Base-by-base conservation (phyloP, 2,113 vertebrate genomes). In the Campylomormyrus numenius region DNA sequence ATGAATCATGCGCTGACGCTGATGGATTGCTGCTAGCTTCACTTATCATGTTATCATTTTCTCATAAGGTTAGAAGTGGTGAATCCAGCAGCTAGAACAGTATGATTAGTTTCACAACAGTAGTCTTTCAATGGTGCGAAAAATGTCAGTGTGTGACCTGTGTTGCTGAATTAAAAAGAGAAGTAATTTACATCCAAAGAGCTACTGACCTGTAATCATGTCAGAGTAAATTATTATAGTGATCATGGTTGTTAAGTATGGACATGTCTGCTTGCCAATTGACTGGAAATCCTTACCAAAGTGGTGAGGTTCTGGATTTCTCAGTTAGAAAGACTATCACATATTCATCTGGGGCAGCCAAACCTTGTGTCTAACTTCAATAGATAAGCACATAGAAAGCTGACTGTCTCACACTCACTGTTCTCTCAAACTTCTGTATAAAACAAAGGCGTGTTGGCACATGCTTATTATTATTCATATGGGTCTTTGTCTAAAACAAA, bases 391-490 rank as follows among this genome's bases (percentile, higher is more conserved):
- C 13, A 24, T 17, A 45, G 77, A 70, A 89, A 90, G 88, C 90
- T 52, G 89, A 90, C 89, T 90, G 88, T 89, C 91, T 92, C 84
- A 46, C 85, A 86, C 85, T 90, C 89, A 11, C 80, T 85, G 45
- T 48, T 85, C 80, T 24, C 80, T 85, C 83, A 62, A 83, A 90
- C 85, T 80, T 27, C 46, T 58, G 17, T 88, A 84, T 77, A 62
- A 88, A 88, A 46, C 52, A 85, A 89, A 46, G 66, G n/a, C 31
- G 7, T 85, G 88, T 90, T 83, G 74, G 88, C 58, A 91, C 88
- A 89, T 90, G 77, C 7, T 87, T 52, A 52, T 31, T 52, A 31
- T 87, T 53, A 48, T 89, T 89, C 53, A 48, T 89, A 46, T 85
- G 6, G 21, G 4, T 7, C 21, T 89, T 53, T 66, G 48, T 52